Evolutionary conservation across 1,140 invertebrate species (phyloP).

Genomic region (Probaryconus sp.): DNA sequence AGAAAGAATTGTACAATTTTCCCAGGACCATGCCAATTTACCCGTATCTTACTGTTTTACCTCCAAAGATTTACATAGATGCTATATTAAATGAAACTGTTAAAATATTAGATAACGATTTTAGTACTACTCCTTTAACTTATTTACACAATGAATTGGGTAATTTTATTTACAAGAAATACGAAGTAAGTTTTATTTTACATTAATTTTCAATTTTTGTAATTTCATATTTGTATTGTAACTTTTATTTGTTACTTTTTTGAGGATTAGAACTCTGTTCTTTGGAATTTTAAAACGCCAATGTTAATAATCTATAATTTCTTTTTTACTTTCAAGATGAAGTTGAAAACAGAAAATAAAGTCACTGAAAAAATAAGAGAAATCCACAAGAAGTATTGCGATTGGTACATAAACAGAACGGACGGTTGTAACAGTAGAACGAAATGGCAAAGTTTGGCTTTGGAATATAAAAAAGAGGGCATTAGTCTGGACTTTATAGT

Average conservation of each 20-base stretch:
- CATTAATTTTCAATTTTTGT: conserved; percentile 14
- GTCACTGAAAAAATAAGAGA: conserved; percentile 83
- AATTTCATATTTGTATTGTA: conserved; percentile 5
- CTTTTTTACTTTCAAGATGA: conserved; percentile 81
- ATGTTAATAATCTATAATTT: conserved; percentile 49
- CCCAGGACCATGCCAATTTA: conserved; percentile 76
- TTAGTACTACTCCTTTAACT: conserved; percentile 85
- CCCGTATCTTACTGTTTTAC: conserved; percentile 86
- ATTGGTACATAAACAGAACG: conserved; percentile 81
- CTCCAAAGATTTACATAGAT: conserved; percentile 83
- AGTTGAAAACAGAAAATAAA: conserved; percentile 82
- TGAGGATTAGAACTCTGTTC: too few species aligned
- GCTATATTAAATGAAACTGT: conserved; percentile 83
- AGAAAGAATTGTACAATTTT: conserved; percentile 74
- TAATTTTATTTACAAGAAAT: conserved; percentile 80
- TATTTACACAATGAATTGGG: conserved; percentile 85
- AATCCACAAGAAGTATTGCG: conserved; percentile 84
- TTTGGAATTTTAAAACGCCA: conserved; percentile 5
- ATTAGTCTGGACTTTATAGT: conserved; percentile 80
- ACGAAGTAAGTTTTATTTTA: conserved; percentile 61
- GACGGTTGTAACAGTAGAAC: conserved; percentile 82
- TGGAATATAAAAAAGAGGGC: conserved; percentile 79
- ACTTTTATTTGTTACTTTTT: conserved; percentile 12
- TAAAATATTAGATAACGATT: conserved; percentile 85
- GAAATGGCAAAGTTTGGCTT: conserved; percentile 84